A percentile compares a stretch with the other conserved stretches of the same genome.
phyloP scores from a whole-genome alignment of 1,140 invertebrate genomes.

The Bilobella aurantiaca region DNA sequence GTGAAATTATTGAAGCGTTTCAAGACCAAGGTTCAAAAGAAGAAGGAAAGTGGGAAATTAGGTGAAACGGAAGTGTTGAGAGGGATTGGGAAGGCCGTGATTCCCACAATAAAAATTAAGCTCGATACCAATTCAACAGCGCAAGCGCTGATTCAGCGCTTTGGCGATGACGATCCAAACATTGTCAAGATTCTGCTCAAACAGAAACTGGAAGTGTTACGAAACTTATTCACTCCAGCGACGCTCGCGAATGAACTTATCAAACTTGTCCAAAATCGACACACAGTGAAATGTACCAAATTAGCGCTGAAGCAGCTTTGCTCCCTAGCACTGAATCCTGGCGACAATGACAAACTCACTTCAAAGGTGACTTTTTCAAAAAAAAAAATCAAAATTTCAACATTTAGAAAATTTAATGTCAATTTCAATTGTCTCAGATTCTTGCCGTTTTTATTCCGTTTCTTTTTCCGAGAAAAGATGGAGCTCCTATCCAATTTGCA shows the following conservation, averaged over 20 bases:
- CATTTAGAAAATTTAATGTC: neutral
- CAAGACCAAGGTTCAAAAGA: conserved; percentile 2
- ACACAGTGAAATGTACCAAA: conserved; percentile 9
- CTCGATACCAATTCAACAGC: conserved; percentile 1
- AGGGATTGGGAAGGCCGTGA: neutral
- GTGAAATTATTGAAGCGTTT: conserved; percentile 3
- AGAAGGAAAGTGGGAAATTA: neutral
- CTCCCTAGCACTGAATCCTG: neutral
- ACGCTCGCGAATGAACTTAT: conserved; percentile 14
- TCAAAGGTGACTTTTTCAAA: neutral
- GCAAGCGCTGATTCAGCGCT: conserved; percentile 10
- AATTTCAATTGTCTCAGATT: conserved; percentile 12
- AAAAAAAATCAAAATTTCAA: neutral
- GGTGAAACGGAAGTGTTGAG: neutral
- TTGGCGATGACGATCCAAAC: conserved; percentile 19
- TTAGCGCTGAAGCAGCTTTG: conserved; percentile 18
- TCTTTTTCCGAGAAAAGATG: conserved; percentile 20
- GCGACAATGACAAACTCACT: neutral
- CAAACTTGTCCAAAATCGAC: neutral
- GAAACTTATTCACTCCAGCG: conserved; percentile 16
- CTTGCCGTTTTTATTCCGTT: conserved; percentile 14
- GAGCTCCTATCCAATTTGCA: conserved; percentile 1
- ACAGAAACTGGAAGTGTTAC: neutral
- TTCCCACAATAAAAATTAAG: neutral
- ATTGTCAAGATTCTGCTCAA: conserved; percentile 17